These are phyloP conservation scores for Phocoena phocoena DNA, from an alignment of 2,113 vertebrate species.

Conservation along the genomic window DNA sequence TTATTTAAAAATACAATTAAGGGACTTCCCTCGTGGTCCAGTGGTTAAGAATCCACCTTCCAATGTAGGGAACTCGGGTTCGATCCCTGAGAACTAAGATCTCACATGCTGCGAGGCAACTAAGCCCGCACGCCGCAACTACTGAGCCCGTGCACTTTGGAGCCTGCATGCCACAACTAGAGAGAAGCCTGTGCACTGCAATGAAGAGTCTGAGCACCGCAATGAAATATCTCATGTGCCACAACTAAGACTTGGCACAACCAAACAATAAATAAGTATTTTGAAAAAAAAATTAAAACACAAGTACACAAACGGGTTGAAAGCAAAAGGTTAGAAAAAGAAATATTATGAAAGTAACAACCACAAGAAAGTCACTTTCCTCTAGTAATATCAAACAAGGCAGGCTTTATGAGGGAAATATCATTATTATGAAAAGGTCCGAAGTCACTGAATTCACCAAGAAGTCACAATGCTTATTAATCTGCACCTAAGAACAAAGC, in stretches of 20 bases:
- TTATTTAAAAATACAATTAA: background rate
- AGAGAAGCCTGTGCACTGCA: no score
- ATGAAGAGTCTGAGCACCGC: no score
- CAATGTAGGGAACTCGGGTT: no score
- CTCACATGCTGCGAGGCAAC: no score
- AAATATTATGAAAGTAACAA: background rate
- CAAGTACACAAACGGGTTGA: background rate
- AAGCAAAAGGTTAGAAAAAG: slow-evolving; percentile 9
- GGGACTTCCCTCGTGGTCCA: no score
- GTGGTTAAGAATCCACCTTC: no score
- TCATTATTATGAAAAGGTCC: background rate
- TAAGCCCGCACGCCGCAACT: rapidly evolving
- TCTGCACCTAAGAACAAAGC: background rate
- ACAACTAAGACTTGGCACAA: no score
- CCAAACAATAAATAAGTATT: no score
- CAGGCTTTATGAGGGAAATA: background rate
- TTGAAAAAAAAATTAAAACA: background rate
- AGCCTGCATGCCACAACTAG: no score
- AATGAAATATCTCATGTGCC: no score
- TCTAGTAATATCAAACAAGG: background rate
- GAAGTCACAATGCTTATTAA: background rate
- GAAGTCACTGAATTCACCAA: background rate
- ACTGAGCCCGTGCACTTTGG: no score
- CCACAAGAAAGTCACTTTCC: background rate
- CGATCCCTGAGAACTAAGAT: no score